These are phyloP conservation scores for Podarcis raffonei DNA, from an alignment of 2,113 vertebrate species.

Conservation along the genomic window DNA sequence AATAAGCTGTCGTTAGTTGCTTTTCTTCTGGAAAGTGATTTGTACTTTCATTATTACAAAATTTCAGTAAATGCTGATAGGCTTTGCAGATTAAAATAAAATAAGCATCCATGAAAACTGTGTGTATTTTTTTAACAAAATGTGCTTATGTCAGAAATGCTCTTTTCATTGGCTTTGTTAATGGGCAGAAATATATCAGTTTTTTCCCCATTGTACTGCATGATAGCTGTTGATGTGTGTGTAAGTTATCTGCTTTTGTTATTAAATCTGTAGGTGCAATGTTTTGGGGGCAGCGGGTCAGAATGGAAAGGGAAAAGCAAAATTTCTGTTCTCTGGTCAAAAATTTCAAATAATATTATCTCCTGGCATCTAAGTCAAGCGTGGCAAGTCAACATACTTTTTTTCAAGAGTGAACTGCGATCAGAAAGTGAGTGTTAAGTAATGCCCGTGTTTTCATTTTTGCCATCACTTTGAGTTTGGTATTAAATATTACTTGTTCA, in stretches of 20 bases:
- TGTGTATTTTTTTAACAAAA: too few relatives aligned
- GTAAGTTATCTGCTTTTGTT: too few relatives aligned
- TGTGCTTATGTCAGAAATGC: too few relatives aligned
- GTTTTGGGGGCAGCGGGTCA: conserved; percentile 7
- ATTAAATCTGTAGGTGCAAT: not conserved
- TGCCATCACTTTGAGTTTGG: conserved; percentile 64
- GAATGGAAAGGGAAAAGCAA: not conserved
- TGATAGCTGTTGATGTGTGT: too few relatives aligned
- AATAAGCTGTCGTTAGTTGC: conserved; percentile 19
- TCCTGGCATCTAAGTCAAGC: conserved; percentile 53
- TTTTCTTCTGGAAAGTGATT: conserved; percentile 43
- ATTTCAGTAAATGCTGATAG: too few relatives aligned
- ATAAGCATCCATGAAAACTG: too few relatives aligned
- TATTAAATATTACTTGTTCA: conserved; percentile 68
- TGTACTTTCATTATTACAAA: conserved; percentile 41
- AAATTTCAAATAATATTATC: conserved; percentile 53
- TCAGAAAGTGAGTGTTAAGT: conserved; percentile 59
- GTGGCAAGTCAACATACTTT: conserved; percentile 9
- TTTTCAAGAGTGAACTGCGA: conserved; percentile 37
- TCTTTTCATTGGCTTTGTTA: too few relatives aligned
- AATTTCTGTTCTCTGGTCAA: conserved; percentile 51
- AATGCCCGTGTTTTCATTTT: conserved; percentile 62
- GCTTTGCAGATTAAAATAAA: too few relatives aligned
- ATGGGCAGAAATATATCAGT: too few relatives aligned
- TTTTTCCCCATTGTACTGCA: too few relatives aligned